Percentiles rank a stretch among this genome's conserved stretches.
These are phyloP conservation scores for Sebastes minor DNA, from an alignment of 2,797 vertebrate species.

Conservation along the genomic window DNA sequence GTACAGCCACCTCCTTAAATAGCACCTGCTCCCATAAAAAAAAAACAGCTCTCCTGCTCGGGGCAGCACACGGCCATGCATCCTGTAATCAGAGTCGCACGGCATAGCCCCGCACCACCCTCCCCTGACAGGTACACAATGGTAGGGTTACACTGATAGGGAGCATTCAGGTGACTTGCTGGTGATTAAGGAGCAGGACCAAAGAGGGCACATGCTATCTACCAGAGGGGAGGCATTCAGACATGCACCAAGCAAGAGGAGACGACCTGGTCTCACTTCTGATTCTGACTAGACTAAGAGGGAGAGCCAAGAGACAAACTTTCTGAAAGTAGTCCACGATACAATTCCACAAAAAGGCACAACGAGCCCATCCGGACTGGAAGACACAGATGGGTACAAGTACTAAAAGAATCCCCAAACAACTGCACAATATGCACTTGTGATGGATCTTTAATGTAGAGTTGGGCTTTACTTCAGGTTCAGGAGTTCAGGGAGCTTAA, in stretches of 20 bases:
- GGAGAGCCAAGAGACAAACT: slow-evolving; percentile 8
- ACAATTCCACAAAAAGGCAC: neutral
- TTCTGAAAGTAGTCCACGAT: slow-evolving; percentile 4
- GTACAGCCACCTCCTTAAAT: slow-evolving; percentile 82
- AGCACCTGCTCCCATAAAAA: slow-evolving; percentile 76
- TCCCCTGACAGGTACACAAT: slow-evolving; percentile 76
- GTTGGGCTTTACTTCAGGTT: neutral
- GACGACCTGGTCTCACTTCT: slow-evolving; percentile 6
- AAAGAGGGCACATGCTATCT: slow-evolving; percentile 66
- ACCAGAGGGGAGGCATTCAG: slow-evolving; percentile 55
- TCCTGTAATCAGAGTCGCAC: slow-evolving; percentile 85
- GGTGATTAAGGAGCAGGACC: slow-evolving; percentile 70
- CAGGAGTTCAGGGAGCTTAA: neutral
- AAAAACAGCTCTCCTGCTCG: slow-evolving; percentile 63
- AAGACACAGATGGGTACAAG: neutral
- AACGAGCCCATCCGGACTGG: neutral
- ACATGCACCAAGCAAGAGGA: slow-evolving; percentile 70
- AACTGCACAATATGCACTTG: neutral
- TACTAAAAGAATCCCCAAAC: neutral
- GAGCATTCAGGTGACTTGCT: slow-evolving; percentile 76
- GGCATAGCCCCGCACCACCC: slow-evolving; percentile 62
- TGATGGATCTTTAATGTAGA: neutral
- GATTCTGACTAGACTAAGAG: neutral
- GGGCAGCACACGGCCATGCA: slow-evolving; percentile 79
- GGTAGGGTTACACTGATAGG: slow-evolving; percentile 74